A percentile compares a stretch with the other conserved stretches of the same genome.
Evolutionary conservation across 2,113 vertebrate genomes (phyloP).

Genomic region (Dromas ardeola): DNA sequence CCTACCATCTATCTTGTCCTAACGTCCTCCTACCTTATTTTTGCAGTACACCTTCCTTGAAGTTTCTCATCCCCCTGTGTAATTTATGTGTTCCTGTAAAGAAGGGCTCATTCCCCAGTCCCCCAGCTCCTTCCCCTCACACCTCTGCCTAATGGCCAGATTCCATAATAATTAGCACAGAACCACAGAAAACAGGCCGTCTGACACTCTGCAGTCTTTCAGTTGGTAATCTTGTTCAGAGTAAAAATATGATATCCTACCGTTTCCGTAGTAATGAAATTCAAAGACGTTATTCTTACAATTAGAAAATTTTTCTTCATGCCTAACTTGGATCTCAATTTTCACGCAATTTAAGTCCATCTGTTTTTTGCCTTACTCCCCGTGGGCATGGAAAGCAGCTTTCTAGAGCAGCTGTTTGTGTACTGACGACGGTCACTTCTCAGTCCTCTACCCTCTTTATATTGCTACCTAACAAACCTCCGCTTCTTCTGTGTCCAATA

Average conservation of each 20-base stretch:
- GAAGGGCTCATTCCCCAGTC: not conserved
- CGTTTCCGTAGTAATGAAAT: not conserved
- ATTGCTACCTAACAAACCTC: not conserved
- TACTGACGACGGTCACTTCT: not conserved
- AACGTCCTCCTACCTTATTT: not conserved
- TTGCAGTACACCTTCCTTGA: not conserved
- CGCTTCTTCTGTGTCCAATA: not conserved
- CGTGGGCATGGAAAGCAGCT: not conserved
- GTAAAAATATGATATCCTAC: not conserved
- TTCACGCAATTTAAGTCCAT: conserved; percentile 11
- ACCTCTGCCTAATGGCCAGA: not conserved
- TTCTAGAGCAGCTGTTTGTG: conserved; percentile 9
- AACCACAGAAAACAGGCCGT: not conserved
- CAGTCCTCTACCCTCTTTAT: not conserved
- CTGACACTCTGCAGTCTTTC: not conserved
- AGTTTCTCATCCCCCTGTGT: not conserved
- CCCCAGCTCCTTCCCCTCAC: not conserved
- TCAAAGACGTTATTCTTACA: not conserved
- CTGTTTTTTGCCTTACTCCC: not conserved
- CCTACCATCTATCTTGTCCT: not conserved
- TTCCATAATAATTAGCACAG: not conserved
- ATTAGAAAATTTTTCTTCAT: not conserved
- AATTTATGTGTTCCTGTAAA: not conserved
- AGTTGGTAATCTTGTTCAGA: not conserved
- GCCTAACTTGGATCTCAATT: not conserved